Percentiles rank a stretch among this genome's conserved stretches.
Evolutionary conservation across 2,113 vertebrate species (phyloP).

Genomic region (Oostethus manadensis): DNA sequence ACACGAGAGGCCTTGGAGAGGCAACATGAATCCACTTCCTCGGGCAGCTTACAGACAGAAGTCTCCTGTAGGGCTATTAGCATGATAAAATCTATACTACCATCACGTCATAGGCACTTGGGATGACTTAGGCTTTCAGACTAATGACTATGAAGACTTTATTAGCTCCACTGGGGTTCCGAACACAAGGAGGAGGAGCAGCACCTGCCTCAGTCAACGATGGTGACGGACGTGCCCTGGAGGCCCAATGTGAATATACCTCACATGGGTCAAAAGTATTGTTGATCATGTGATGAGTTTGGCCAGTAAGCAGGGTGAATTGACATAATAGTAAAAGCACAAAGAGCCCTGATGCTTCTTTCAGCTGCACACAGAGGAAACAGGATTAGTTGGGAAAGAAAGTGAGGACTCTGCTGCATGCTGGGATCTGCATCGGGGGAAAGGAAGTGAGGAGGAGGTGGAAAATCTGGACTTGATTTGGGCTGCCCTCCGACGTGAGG

Average conservation of each 20-base stretch:
- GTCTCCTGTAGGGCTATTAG: neutral
- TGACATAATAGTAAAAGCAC: neutral
- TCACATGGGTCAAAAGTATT: neutral
- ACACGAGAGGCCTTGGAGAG: neutral
- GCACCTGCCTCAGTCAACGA: slow-evolving; percentile 35
- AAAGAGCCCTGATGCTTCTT: neutral
- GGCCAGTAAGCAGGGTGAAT: neutral
- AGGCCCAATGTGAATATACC: neutral
- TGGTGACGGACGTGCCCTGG: slow-evolving; percentile 50
- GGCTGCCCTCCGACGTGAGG: slow-evolving; percentile 29
- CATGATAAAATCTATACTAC: slow-evolving; percentile 1
- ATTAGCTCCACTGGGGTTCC: slow-evolving; percentile 30
- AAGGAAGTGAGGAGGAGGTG: slow-evolving; percentile 47
- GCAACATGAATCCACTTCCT: neutral
- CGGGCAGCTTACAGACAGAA: neutral
- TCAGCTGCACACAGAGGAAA: slow-evolving; percentile 18
- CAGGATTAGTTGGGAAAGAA: slow-evolving; percentile 19
- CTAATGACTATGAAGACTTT: slow-evolving; percentile 40
- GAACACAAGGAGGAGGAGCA: slow-evolving; percentile 9
- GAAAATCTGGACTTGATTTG: slow-evolving; percentile 76
- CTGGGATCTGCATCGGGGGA: slow-evolving; percentile 31
- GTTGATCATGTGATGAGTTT: neutral
- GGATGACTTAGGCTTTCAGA: slow-evolving; percentile 42
- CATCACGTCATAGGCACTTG: slow-evolving; percentile 50
- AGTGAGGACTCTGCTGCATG: slow-evolving; percentile 29